A percentile compares a stretch with the other conserved stretches of the same genome.
Conservation (phyloP, 1,140 invertebrate genomes). For the Heliconius himera region DNA sequence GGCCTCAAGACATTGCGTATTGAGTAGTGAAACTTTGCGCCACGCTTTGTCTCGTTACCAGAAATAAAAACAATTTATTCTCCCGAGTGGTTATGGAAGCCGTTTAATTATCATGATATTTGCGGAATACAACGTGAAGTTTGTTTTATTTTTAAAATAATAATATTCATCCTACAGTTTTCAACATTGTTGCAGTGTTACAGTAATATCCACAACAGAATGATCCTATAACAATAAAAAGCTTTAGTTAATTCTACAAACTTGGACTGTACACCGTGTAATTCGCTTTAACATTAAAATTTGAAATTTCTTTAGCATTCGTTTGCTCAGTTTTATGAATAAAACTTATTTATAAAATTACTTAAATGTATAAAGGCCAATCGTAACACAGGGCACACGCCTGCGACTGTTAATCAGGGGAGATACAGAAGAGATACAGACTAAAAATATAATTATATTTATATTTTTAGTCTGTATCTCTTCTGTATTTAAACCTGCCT, state of each 20-base stretch:
- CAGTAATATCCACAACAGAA: background rate
- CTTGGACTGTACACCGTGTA: background rate
- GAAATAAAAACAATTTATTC: too few relatives aligned
- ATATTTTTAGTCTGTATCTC: too few relatives aligned
- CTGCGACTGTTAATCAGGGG: too few relatives aligned
- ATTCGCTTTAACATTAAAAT: conserved; percentile 11
- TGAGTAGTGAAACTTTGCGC: background rate
- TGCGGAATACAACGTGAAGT: too few relatives aligned
- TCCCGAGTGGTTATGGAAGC: too few relatives aligned
- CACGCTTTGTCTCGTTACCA: background rate
- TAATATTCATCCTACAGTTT: background rate
- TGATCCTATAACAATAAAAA: conserved; percentile 2
- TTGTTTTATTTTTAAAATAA: too few relatives aligned
- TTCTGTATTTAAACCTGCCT: too few relatives aligned
- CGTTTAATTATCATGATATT: too few relatives aligned
- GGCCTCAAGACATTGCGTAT: background rate
- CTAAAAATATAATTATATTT: too few relatives aligned
- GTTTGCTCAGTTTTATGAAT: background rate
- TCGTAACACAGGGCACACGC: background rate
- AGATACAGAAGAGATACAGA: too few relatives aligned
- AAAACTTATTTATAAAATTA: background rate
- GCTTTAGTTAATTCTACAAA: conserved; percentile 4
- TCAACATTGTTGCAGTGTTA: background rate
- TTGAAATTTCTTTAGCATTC: conserved; percentile 13
- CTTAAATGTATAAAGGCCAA: background rate